phyloP scores from a whole-genome alignment of 2,113 vertebrate species.

The Benitochromis conjunctus region DNA sequence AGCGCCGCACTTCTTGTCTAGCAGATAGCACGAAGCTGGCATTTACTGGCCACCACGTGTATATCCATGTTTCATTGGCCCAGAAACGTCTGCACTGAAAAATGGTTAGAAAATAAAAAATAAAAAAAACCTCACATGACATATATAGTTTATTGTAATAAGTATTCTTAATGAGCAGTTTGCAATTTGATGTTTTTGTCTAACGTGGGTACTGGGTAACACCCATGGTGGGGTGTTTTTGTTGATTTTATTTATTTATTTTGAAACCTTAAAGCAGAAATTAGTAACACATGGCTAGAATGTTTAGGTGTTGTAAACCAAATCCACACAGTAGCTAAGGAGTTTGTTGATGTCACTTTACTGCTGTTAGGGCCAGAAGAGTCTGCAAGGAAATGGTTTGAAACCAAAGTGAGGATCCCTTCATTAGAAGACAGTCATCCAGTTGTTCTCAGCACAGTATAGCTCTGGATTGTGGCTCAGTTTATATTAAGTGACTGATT shows the following conservation, averaged over 20 bases:
- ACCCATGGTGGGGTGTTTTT: neutral
- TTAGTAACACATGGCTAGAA: neutral
- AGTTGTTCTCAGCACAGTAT: neutral
- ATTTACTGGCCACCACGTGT: constrained; percentile 40
- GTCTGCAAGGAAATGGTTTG: neutral
- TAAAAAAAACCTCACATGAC: neutral
- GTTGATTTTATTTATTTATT: neutral
- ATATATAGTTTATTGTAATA: neutral
- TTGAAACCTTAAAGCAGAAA: neutral
- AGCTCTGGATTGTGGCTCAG: neutral
- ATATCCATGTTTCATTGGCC: neutral
- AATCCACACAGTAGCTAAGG: neutral
- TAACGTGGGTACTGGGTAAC: neutral
- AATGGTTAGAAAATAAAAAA: neutral
- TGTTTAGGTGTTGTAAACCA: neutral
- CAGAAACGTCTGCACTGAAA: neutral
- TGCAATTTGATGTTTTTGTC: neutral
- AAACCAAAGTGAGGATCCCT: neutral
- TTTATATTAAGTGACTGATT: neutral
- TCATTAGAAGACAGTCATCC: neutral
- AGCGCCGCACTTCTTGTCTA: neutral
- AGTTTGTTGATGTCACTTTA: neutral
- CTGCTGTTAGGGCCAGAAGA: neutral
- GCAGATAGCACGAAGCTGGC: neutral
- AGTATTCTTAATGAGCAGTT: neutral